Evolutionary conservation across 2,113 vertebrate species (phyloP).

Genomic region (Psammodynastes pulverulentus): DNA sequence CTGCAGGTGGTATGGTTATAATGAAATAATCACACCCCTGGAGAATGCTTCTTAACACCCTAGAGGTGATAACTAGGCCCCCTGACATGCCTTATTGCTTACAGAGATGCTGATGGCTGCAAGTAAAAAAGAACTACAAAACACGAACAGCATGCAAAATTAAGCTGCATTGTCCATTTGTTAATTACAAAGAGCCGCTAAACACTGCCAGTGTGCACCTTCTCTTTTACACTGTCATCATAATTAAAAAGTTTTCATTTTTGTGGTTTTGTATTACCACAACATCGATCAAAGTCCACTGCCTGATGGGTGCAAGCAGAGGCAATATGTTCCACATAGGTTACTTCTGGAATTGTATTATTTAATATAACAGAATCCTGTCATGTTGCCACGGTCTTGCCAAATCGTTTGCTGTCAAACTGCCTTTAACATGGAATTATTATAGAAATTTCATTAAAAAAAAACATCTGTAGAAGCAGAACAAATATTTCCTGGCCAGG

Average conservation of each 20-base stretch:
- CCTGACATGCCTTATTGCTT: constrained; percentile 39
- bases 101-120: constrained; percentile 53
- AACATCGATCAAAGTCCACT: constrained; percentile 71
- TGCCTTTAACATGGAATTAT: constrained; percentile 31
- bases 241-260: constrained; percentile 73
- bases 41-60: constrained; percentile 41
- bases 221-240: constrained; percentile 60
- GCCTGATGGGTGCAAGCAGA: constrained; percentile 68
- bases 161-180: constrained; percentile 56
- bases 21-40: constrained; percentile 57
- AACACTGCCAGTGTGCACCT: constrained; percentile 41
- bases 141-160: constrained; percentile 54
- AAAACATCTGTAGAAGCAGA: background rate
- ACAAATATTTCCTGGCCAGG: background rate
- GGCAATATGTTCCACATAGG: constrained; percentile 71
- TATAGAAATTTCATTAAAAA: background rate
- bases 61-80: constrained; percentile 50
- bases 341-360: constrained; percentile 74
- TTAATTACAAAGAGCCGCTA: constrained; percentile 59
- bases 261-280: constrained; percentile 62
- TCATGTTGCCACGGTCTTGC: constrained; percentile 54
- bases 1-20: constrained; percentile 64
- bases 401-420: constrained; percentile 49
- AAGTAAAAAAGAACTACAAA: constrained; percentile 53
- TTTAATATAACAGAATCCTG: constrained; percentile 66